A percentile compares a stretch with the other conserved stretches of the same genome.
phyloP scores from a whole-genome alignment of 1,140 invertebrate species.

The Archivesica marissinica region DNA sequence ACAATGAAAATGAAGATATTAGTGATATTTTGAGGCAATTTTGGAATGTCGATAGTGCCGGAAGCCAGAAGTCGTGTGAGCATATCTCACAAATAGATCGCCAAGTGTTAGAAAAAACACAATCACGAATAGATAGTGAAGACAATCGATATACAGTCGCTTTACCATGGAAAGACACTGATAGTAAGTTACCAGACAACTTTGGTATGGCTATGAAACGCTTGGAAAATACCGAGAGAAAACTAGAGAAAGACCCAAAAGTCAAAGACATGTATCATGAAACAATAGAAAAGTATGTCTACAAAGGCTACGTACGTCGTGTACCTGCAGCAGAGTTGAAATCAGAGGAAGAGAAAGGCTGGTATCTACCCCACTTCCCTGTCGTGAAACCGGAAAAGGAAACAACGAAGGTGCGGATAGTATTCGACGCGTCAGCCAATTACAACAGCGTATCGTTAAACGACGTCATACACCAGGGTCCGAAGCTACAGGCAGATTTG shows the following conservation, averaged over 20 bases:
- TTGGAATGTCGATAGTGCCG: conserved; percentile 8
- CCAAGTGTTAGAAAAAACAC: neutral
- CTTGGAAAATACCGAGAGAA: conserved; percentile 23
- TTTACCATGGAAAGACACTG: conserved; percentile 48
- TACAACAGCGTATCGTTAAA: conserved; percentile 44
- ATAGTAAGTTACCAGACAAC: neutral
- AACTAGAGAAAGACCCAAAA: conserved; percentile 23
- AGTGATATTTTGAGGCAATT: neutral
- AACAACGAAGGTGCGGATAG: conserved; percentile 59
- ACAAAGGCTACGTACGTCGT: conserved; percentile 13
- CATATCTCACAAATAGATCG: too few species aligned
- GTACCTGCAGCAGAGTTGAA: too few species aligned
- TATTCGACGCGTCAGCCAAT: conserved; percentile 57
- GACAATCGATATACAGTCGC: neutral
- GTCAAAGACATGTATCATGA: conserved; percentile 7
- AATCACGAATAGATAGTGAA: neutral
- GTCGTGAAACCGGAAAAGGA: conserved; percentile 44
- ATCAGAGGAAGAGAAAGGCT: too few species aligned
- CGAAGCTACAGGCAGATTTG: conserved; percentile 79
- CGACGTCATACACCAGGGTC: conserved; percentile 67
- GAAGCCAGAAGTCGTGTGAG: neutral
- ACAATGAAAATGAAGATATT: too few species aligned
- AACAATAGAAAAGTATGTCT: neutral
- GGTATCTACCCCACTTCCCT: conserved; percentile 60
- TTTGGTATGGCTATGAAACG: neutral